A percentile compares a stretch with the other conserved stretches of the same genome.
These are phyloP conservation scores for Upupa epops DNA, from an alignment of 2,113 vertebrate species.

Conservation along the genomic window DNA sequence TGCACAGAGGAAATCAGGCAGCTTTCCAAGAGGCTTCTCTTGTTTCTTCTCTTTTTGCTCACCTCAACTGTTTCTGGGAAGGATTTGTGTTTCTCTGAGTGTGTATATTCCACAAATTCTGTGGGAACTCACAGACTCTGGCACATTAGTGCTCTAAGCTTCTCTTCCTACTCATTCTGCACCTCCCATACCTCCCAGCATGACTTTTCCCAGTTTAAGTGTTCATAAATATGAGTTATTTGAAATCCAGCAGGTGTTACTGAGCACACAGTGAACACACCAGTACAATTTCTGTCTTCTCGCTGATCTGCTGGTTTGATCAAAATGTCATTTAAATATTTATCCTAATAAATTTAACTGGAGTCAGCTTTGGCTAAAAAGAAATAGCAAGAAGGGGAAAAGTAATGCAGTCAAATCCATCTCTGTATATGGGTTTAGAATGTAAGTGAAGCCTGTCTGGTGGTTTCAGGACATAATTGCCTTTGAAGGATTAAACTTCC, in stretches of 20 bases:
- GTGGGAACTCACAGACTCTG: neutral
- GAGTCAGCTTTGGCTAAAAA: neutral
- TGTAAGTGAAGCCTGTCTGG: neutral
- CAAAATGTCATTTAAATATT: neutral
- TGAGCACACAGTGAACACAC: neutral
- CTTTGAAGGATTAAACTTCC: neutral
- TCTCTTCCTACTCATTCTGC: neutral
- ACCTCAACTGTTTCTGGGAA: neutral
- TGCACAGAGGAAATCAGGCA: neutral
- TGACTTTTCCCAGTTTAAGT: neutral
- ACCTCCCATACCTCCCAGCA: neutral
- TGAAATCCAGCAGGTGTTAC: neutral
- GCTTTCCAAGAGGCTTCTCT: neutral
- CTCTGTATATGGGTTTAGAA: neutral
- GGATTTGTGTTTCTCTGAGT: neutral
- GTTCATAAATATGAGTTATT: neutral
- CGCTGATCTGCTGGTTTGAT: neutral
- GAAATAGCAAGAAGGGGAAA: neutral
- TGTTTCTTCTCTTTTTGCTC: neutral
- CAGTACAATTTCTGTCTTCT: neutral
- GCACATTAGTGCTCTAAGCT: neutral
- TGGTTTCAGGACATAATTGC: neutral
- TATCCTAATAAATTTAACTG: neutral
- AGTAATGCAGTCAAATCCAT: accelerated
- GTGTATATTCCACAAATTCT: neutral